Base-by-base conservation (phyloP, 2,888 invertebrate species). In the Phorcus lineatus region DNA sequence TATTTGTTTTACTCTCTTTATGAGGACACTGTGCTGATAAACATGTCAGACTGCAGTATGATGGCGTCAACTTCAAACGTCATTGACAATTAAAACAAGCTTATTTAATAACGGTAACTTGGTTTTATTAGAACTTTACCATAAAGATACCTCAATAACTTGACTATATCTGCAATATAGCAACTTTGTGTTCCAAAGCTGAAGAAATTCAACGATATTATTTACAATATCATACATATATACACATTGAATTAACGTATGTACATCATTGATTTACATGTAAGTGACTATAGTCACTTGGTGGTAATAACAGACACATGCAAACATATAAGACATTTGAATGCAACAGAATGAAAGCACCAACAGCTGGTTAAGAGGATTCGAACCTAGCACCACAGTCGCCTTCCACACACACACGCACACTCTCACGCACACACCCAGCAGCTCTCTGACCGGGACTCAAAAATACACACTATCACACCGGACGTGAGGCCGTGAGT, bases 171-270 rank as follows among this genome's bases (percentile, higher is more conserved):
- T 62, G 24, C 22, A 28, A 62, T 24, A 62, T 62, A 62, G 62
- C 22, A 62, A 62, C 24, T 28, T 62, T 62, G 62, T 62, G 24
- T 62, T 28, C 28, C 28, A 11, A 24, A 62, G 62, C 62, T 24
- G 62, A 62, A 62, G 13, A 47, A 47, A 62, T 24, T 62, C 28
- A 28, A 62, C 62, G 16, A 9, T 24, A 62, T 28, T 62, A 62
- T 62, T 62, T 62, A 62, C 62, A 62, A 28, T 62, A 62, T 28
- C 28, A 62, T 62, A 62, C 62, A 62, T 62, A 62, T 62, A 62
- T 62, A 62, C 62, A 62, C 62, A 62, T 62, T 62, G 47, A 62
- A 2, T 62, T 28, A 62, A 62, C 62, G 62, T 62, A 62, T 62
- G 28, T 62, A 62, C 62, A 62, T 11, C 62, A 62, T 28, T 24